Conservation (phyloP, 2,113 vertebrate genomes). For the Gadus macrocephalus region DNA sequence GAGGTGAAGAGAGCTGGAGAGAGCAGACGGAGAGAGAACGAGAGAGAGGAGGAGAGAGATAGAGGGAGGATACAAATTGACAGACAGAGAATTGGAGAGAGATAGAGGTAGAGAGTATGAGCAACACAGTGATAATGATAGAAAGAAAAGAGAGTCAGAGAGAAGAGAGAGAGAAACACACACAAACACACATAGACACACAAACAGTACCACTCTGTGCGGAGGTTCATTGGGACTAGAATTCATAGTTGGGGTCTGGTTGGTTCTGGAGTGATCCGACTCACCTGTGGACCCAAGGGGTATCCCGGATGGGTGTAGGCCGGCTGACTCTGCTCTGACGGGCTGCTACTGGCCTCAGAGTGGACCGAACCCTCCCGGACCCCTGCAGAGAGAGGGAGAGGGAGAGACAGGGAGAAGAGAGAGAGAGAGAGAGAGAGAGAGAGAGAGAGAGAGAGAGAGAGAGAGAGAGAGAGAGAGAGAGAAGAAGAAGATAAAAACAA, state of each 20-base stretch:
- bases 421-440: constrained; percentile 16
- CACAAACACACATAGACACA: no score
- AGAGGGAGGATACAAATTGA: no score
- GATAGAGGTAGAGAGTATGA: no score
- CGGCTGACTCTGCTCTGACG: constrained; percentile 83
- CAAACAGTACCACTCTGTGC: no score
- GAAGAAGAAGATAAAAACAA: background rate
- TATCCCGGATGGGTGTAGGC: constrained; percentile 84
- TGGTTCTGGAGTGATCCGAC: constrained; percentile 15
- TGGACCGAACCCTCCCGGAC: constrained; percentile 69
- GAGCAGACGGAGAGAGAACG: no score
- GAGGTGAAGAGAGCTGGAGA: no score
- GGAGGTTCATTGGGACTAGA: no score
- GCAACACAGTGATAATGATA: no score
- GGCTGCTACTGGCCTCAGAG: constrained; percentile 81
- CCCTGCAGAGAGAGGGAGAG: constrained; percentile 48
- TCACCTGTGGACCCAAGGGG: constrained; percentile 91
- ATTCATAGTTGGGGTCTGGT: background rate
- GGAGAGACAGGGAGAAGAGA: constrained; percentile 29
- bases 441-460: constrained; percentile 13
- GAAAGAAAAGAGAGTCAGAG: no score
- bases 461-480: background rate
- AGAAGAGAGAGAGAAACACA: no score
- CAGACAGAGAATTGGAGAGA: no score
- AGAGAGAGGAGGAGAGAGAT: no score